These are phyloP conservation scores for Geotrypetes seraphini DNA, from an alignment of 2,797 vertebrate species.

Conservation along the genomic window DNA sequence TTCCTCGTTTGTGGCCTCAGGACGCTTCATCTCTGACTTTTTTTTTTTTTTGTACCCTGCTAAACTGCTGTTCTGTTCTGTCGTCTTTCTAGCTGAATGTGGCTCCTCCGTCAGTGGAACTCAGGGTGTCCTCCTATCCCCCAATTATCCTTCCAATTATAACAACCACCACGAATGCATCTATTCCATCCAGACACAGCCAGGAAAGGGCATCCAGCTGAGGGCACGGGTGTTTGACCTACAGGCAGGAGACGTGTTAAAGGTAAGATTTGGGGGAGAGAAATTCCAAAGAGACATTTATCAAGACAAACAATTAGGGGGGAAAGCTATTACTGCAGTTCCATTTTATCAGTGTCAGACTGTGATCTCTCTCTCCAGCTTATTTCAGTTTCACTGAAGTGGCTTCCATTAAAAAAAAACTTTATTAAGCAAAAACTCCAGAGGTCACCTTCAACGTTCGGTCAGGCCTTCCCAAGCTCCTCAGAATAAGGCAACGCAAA, in stretches of 20 bases:
- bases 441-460: too few species aligned
- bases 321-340: too few species aligned
- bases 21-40: too few species aligned
- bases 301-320: background rate
- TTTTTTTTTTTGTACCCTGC: too few species aligned
- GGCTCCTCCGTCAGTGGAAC: slow-evolving; percentile 92
- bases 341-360: background rate
- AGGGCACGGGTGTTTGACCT: slow-evolving; percentile 81
- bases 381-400: background rate
- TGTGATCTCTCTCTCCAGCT: background rate
- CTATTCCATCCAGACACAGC: slow-evolving; percentile 96
- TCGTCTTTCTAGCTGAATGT: slow-evolving; percentile 77
- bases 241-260: slow-evolving; percentile 81
- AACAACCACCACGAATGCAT: slow-evolving; percentile 95
- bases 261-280: slow-evolving; percentile 75
- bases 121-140: slow-evolving; percentile 91
- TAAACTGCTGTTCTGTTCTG: too few species aligned
- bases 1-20: too few species aligned
- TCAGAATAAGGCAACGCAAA: too few species aligned
- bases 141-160: slow-evolving; percentile 95
- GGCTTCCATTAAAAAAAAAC: too few species aligned
- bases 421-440: background rate
- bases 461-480: too few species aligned
- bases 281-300: accelerated
- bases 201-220: slow-evolving; percentile 94